Evolutionary conservation across 2,888 invertebrate species (phyloP), one percentile per base, ranked within the genome.

Genomic region (Eupithecia inturbata): DNA sequence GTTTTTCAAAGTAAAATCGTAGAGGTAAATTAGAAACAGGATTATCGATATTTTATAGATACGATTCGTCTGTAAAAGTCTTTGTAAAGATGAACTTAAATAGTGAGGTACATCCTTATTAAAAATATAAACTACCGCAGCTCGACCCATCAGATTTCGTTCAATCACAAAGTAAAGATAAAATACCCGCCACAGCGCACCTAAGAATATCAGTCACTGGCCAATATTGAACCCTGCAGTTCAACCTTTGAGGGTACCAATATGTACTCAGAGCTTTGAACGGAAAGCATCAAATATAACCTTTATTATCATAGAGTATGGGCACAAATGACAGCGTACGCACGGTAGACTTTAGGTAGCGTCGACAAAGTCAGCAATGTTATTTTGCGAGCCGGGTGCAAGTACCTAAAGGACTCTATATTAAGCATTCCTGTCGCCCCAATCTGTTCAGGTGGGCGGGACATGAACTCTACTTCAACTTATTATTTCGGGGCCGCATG

Each of bases 351-450:
- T 77, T 76, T 86, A 85, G 83, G 85, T 84, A 85, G 82, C 83
- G 85, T 86, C 85, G 88, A 88, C 84, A 80, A 87, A 88, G 87
- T 87, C 87, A 85, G 91, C 89, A 87, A 88, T 93, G 91, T 93
- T 94, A 93, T 94, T 92, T 89, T 88, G 88, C 85, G 88, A 88
- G 87, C 90, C 88, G 89, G 77, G 88, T 93, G 91, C 90, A 90
- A 90, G 91, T 91, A 64, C 36, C 63, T 36, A 92, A 93, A 92
- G 90, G 92, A 91, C 90, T 91, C 89, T 93, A 93, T 94, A 94
- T 94, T 94, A 93, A 92, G 93, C 91, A 94, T 94, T 94, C 93
- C 92, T 90, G 89, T 89, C 87, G 89, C 86, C 90, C 88, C 91
- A 89, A 92, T 91, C 91, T 92, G 90, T 91, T 89, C 92, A 93